Evolutionary conservation across 1,140 invertebrate genomes (phyloP), one percentile per base, ranked within the genome.

Genomic region (Hirudo medicinalis): DNA sequence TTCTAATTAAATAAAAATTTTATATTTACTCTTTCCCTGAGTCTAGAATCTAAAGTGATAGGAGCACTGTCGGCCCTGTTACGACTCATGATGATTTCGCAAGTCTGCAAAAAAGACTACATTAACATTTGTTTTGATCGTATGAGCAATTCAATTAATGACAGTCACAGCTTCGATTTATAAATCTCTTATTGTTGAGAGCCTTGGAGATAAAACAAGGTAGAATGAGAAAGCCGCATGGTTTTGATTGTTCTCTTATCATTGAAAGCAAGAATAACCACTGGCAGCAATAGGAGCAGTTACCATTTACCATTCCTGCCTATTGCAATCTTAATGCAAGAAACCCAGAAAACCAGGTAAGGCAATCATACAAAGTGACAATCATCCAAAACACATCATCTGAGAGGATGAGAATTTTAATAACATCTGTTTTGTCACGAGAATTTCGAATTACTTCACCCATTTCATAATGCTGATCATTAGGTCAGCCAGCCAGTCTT

Each of bases 21-120:
- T 13, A 36, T 36, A 63, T 19, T 63, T 63, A 63, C 57, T 22
- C 57, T 63, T 63, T 63, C 57, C 29, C 57, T 63, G 29, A 63
- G 57, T 63, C 57, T 63, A 25, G 57, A 32, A 63, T 63, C 57
- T 63, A 32, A 25, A 11, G 57, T 25, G 29, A 63, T 63, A 11
- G 22, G 57, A 63, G 22, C 29, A 22, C 29, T 32, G 11, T 19
- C 29, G 0, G 57, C 57, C 29, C 29, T 32, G 29, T 63, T 63
- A 6, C 11, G 29, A 13, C 29, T n/a, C 57, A 63, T 32, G 29
- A 63, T 63, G 8, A 63, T 63, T 63, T 63, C 57, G 17, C 57
- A 63, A 63, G 57, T 63, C 57, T 63, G 15, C 43, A 49, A 49
- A 49, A 49, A 49, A 49, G 43, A 15, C 9, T 8, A 15, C 11